Base-by-base conservation (phyloP, 2,113 vertebrate species). In the Corythornis madagascariensis region DNA sequence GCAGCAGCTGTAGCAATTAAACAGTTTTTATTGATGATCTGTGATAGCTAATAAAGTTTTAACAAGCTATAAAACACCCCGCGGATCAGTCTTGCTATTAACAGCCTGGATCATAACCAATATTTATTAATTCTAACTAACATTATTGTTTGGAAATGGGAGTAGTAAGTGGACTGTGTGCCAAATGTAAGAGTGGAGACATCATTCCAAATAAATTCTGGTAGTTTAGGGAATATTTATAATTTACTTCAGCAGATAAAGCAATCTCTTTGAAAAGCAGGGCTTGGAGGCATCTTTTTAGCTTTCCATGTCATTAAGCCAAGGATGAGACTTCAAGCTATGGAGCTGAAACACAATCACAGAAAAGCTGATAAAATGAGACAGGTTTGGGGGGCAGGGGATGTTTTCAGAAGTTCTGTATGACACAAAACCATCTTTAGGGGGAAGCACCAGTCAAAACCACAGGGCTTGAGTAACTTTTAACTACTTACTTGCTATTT, bases 1-100 rank as follows among this genome's bases (percentile, higher is more conserved):
- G 88, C 80, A 92, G 61, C 89, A 94, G 91, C 90, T 96, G 93
- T 78, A 83, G 93, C 85, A 96, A 89, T 95, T 94, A 95, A 94
- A 77, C 59, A 86, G 52, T 33, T 93, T 94, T 95, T 95, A 95
- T 52, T 94, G 90, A 94, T 92, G 67, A 88, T 93, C 81, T 94
- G 86, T 6, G 13, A 84, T 95, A 92, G 90, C 88, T 94, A 94
- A 96, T 96, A 96, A 96, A 95, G 55, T 81, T 93, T 47, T 93
- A 96, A 93, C 14, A 66, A 86, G 79, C 79, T 93, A 10, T 89
- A 93, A 91, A 94, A 79, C 72, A 89, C 88, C 83, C 83, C 13
- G 6, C 48, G 84, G 93, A 91, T 96, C 86, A 86, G 50, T 93
- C 90, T 93, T 89, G 59, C 64, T 89, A 77, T 96, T 93, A 94